These are phyloP conservation scores for Orgyia antiqua DNA, from an alignment of 2,888 invertebrate species.

Conservation along the genomic window DNA sequence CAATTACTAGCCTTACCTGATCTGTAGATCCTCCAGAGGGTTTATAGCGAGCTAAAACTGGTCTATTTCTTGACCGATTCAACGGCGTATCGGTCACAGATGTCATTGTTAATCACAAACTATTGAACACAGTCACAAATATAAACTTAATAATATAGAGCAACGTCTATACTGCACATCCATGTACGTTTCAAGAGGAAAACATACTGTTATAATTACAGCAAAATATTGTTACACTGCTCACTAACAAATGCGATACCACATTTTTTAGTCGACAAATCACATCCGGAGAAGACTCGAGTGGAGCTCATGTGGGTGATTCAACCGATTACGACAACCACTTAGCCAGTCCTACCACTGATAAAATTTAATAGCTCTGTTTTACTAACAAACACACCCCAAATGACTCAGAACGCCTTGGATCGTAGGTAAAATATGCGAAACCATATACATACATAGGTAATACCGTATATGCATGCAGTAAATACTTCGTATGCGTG, in stretches of 20 bases:
- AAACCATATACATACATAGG: conserved; percentile 4
- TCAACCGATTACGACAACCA: conserved; percentile 58
- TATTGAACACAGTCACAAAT: conserved; percentile 18
- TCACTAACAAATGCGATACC: conserved; percentile 61
- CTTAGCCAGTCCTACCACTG: conserved; percentile 44
- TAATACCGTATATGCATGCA: conserved; percentile 3
- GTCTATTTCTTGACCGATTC: conserved; percentile 58
- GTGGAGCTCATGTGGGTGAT: conserved; percentile 54
- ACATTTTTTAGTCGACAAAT: conserved; percentile 75
- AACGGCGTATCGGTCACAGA: conserved; percentile 62
- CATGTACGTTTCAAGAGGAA: conserved; percentile 55
- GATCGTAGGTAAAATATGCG: conserved; percentile 4
- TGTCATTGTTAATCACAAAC: conserved; percentile 43
- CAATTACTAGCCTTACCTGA: conserved; percentile 58
- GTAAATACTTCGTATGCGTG: conserved; percentile 17
- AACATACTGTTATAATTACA: conserved; percentile 65
- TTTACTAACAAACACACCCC: conserved; percentile 35
- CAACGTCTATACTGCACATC: conserved; percentile 32
- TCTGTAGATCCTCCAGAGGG: conserved; percentile 44
- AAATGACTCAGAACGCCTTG: conserved; percentile 18
- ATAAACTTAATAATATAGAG: conserved; percentile 3
- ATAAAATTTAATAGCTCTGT: conserved; percentile 43
- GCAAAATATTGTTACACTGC: conserved; percentile 44
- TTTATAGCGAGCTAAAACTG: conserved; percentile 65
- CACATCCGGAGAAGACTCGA: conserved; percentile 69